Evolutionary conservation across 2,888 invertebrate genomes (phyloP).

Genomic region (Drosophila meridiana): DNA sequence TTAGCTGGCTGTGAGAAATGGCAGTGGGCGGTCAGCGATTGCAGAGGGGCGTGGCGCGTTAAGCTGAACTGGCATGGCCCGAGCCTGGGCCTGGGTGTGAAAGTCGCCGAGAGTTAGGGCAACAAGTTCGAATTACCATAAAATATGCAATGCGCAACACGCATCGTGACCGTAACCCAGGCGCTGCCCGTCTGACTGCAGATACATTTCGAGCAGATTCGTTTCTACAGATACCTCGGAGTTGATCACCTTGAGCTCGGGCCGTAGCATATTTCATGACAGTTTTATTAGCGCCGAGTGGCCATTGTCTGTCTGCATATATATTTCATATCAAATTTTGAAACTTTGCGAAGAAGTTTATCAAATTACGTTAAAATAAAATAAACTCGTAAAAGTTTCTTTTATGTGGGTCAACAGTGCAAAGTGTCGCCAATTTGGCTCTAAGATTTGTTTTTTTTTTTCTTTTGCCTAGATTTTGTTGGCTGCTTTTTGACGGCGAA

Average conservation of each 20-base stretch:
- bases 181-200: slow-evolving; percentile 42
- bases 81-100: slow-evolving; percentile 20
- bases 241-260: slow-evolving; percentile 61
- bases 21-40: slow-evolving; percentile 18
- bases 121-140: slow-evolving; percentile 72
- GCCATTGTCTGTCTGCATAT: slow-evolving; percentile 41
- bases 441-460: slow-evolving; percentile 11
- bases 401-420: slow-evolving; percentile 54
- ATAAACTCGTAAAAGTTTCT: slow-evolving; percentile 17
- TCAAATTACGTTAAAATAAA: slow-evolving; percentile 50
- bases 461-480: slow-evolving; percentile 29
- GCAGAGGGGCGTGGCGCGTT: slow-evolving; percentile 12
- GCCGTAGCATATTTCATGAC: slow-evolving; percentile 34
- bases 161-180: slow-evolving; percentile 59
- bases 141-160: slow-evolving; percentile 69
- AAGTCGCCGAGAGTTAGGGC: slow-evolving; percentile 56
- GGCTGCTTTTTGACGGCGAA: slow-evolving; percentile 11
- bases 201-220: slow-evolving; percentile 54
- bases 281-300: slow-evolving; percentile 46
- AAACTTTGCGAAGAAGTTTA: slow-evolving; percentile 40
- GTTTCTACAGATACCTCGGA: slow-evolving; percentile 27
- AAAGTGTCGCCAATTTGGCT: slow-evolving; percentile 43
- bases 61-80: slow-evolving; percentile 1
- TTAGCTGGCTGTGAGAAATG: slow-evolving; percentile 68
- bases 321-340: slow-evolving; percentile 50